These are phyloP conservation scores for Pristionchus fissidentatus DNA, from an alignment of 2,888 invertebrate species.

Conservation along the genomic window DNA sequence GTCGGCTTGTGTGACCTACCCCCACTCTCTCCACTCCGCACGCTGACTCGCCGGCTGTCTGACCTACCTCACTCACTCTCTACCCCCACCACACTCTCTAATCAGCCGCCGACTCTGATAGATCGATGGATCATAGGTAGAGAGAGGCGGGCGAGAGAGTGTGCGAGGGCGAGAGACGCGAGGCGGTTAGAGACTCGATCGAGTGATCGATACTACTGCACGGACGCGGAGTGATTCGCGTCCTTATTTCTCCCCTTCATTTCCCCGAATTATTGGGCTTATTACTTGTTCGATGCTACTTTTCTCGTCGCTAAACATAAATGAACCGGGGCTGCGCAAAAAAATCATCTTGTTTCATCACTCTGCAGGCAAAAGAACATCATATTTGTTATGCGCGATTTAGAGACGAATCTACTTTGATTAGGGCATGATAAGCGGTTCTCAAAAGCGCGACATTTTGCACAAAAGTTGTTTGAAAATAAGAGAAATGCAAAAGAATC, in stretches of 20 bases:
- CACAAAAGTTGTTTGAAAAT: background rate
- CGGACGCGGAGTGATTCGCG: slow-evolving; percentile 1
- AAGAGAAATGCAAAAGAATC: background rate
- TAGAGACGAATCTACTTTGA: background rate
- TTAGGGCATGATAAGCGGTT: no score
- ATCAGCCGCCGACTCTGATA: slow-evolving; percentile 26
- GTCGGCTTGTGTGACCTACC: slow-evolving; percentile 15
- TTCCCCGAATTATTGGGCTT: no score
- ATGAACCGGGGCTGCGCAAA: background rate
- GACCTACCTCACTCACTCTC: background rate
- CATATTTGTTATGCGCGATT: background rate
- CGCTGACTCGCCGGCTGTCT: no score
- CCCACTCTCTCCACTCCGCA: background rate
- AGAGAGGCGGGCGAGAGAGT: slow-evolving; percentile 2
- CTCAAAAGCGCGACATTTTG: background rate
- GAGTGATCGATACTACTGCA: slow-evolving; percentile 37
- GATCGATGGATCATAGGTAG: slow-evolving; percentile 45
- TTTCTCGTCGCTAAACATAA: background rate
- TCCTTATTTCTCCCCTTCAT: slow-evolving; percentile 16
- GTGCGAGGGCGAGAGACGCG: background rate
- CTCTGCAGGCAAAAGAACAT: background rate
- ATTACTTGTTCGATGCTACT: background rate
- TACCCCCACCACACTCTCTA: slow-evolving; percentile 2
- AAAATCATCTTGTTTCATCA: background rate
- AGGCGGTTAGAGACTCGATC: slow-evolving; percentile 36